A percentile compares a stretch with the other conserved stretches of the same genome.
Evolutionary conservation across 1,140 invertebrate genomes (phyloP).

Genomic region (Melanaphis sacchari): DNA sequence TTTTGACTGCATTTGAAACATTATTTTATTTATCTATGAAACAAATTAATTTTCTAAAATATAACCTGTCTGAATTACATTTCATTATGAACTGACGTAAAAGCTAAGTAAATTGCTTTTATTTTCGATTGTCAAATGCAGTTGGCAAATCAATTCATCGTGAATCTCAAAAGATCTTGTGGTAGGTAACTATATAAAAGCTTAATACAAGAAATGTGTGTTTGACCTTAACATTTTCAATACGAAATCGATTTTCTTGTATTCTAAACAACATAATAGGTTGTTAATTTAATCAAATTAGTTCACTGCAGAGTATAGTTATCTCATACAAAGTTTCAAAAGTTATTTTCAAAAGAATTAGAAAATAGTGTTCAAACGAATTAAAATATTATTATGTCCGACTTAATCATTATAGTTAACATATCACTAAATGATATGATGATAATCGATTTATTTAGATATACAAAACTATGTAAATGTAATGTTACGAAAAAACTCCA

Average conservation of each 20-base stretch:
- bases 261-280: background rate
- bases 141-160: slow-evolving; percentile 14
- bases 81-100: slow-evolving; percentile 25
- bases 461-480: background rate
- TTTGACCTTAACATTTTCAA: background rate
- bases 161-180: slow-evolving; percentile 17
- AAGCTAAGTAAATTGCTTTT: slow-evolving; percentile 49
- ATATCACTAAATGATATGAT: background rate
- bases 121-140: slow-evolving; percentile 42
- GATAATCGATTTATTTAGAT: background rate
- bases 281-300: background rate
- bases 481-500: background rate
- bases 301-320: background rate
- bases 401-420: no score
- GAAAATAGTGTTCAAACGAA: background rate
- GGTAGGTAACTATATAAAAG: slow-evolving; percentile 13
- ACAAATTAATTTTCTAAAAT: slow-evolving; percentile 26
- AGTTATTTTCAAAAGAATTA: background rate
- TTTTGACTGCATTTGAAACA: background rate
- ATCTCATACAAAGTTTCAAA: background rate
- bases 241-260: background rate
- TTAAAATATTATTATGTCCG: background rate
- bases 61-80: slow-evolving; percentile 22
- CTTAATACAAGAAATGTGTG: background rate
- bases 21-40: background rate